These are phyloP conservation scores for Reticulitermes speratus DNA, from an alignment of 1,140 invertebrate genomes.

Conservation along the genomic window DNA sequence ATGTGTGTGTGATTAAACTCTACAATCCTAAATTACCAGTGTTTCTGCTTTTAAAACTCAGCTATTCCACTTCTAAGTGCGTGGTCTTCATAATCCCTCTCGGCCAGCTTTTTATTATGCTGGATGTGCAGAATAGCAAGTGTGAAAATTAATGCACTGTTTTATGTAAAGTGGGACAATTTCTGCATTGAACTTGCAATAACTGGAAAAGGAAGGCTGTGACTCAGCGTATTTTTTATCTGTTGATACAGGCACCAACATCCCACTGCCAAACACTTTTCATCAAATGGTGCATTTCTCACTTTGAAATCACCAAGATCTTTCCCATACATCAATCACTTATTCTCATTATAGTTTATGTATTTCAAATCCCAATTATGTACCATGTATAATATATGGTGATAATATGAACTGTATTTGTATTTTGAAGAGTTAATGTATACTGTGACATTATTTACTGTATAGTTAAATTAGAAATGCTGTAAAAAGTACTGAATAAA, in stretches of 20 bases:
- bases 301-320: neutral
- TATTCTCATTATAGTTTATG: neutral
- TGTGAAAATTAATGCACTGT: too few relatives aligned
- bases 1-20: too few relatives aligned
- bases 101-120: too few relatives aligned
- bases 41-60: too few relatives aligned
- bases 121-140: too few relatives aligned
- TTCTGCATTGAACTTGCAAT: too few relatives aligned
- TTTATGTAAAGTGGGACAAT: too few relatives aligned
- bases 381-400: neutral
- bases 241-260: neutral
- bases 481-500: neutral
- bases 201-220: too few relatives aligned
- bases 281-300: conserved; percentile 7
- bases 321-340: neutral
- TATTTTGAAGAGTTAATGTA: neutral
- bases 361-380: neutral
- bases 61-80: too few relatives aligned
- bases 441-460: neutral
- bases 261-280: conserved; percentile 9
- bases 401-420: neutral
- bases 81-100: too few relatives aligned
- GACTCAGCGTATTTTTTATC: neutral
- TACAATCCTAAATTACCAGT: too few relatives aligned
- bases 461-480: neutral